Evolutionary conservation across 2,113 vertebrate genomes (phyloP), one percentile per base, ranked within the genome.

Genomic region (Equus quagga): DNA sequence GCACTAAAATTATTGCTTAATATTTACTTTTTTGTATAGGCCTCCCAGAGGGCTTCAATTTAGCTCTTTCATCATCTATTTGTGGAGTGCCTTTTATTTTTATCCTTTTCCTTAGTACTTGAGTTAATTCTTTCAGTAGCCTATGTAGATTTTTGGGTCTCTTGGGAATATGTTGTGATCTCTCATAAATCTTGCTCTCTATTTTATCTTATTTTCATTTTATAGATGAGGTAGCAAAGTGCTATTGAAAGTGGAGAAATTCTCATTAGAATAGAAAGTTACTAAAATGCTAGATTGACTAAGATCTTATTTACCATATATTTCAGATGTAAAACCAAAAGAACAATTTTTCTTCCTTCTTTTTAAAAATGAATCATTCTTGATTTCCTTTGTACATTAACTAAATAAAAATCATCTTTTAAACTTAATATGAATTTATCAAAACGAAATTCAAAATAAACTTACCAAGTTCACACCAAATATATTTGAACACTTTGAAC

Each of bases 191-290:
- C 14, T 33, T 76, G 23, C 19, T 8, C 8, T 84, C 24, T n/a
- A n/a, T n/a, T n/a, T 36, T 76, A 51, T 70, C 81, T 93, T 49
- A 64, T 73, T 80, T 76, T 97, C 3, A 89, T 56, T 84, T 89
- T 54, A 89, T 65, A 80, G 23, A 85, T 31, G 18, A 85, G 12
- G 1, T 91, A 46, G 8, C 6, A 79, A 91, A 81, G 26, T 75
- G 6, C 8, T 49, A 31, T 51, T 46, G 17, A 72, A 87, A 67
- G 8, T 82, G 9, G 10, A 96, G 5, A 93, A 93, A 72, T 49
- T 80, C 1, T 11, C 6, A 91, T 76, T 33, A 70, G 4, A 17
- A 5, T 70, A 54, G 4, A 91, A 65, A 58, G 10, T 6, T 36
- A 91, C 75, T 82, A 69, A 64, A 91, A 62, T 67, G 23, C 4